Evolutionary conservation across 1,140 invertebrate species (phyloP).

Genomic region (Branchinecta lindahli): DNA sequence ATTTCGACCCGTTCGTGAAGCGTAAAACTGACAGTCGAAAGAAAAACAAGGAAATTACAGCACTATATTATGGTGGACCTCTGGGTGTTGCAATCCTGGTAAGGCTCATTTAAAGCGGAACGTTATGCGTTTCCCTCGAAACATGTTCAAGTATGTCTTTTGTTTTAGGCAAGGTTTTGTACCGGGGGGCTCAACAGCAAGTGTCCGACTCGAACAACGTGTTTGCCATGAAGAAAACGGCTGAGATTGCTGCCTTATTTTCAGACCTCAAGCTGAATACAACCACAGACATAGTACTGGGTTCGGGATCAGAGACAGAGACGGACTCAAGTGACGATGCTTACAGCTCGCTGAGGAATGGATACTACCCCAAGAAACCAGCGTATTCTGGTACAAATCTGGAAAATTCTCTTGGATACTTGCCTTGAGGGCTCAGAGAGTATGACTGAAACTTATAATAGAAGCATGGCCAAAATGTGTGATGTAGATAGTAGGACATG

Average conservation of each 20-base stretch:
- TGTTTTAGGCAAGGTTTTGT: background rate
- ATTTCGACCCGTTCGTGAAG: no score
- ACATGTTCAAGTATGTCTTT: background rate
- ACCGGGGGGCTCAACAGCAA: background rate
- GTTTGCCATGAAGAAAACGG: conserved; percentile 65
- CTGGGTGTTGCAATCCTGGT: no score
- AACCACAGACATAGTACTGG: conserved; percentile 26
- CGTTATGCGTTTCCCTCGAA: no score
- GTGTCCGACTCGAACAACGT: conserved; percentile 29
- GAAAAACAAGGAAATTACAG: no score
- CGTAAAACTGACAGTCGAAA: no score
- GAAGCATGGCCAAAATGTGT: no score
- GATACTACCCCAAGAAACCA: conserved; percentile 21
- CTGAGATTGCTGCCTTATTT: conserved; percentile 70
- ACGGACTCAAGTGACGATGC: conserved; percentile 25
- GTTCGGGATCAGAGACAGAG: conserved; percentile 15
- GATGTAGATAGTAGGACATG: no score
- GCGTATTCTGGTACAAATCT: conserved; percentile 29
- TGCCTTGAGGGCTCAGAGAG: conserved; percentile 28
- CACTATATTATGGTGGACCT: no score
- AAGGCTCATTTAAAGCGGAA: no score
- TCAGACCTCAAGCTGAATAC: conserved; percentile 43
- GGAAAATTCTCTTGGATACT: conserved; percentile 38
- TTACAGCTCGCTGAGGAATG: conserved; percentile 27
- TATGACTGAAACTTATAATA: no score